Base-by-base conservation (phyloP, 2,797 vertebrate genomes). In the Enteromius unitaeniatus region DNA sequence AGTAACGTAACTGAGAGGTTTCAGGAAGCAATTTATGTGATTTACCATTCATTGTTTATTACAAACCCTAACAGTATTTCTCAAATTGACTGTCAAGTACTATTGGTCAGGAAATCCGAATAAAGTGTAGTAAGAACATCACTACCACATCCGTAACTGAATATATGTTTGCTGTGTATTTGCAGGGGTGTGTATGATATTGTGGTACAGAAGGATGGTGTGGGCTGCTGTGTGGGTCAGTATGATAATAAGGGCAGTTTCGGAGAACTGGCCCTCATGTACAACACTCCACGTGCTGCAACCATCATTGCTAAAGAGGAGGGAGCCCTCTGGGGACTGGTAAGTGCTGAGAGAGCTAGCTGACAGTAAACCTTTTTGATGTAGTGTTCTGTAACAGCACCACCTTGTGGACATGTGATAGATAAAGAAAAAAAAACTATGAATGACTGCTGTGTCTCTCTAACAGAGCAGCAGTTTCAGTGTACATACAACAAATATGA, bases 221-320 rank as follows among this genome's bases (percentile, higher is more conserved):
- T 94, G 60, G 95, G 93, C 60, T 93, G 90, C 81, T 97, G 95
- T 40, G 97, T 99, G 87, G 98, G 97, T 88, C 95, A 96, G 83
- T 99, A 99, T 76, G 89, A 98, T 91, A 97, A 99, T 90, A 98
- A 93, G 17, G 98, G 98, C 92, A 99, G 98, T 94, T 99, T 99
- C 82, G 97, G 98, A 89, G 98, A 99, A 81, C 95, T 99, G 84
- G 98, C 98, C 5, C 93, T 99, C 93, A 99, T 99, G 98, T 99
- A 99, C 94, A 99, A 99, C 93, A 99, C 98, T 86, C 97, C 98
- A 19, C 95, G 98, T 77, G 97, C 98, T 79, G 98, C 98, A 73
- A 99, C 98, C 88, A 99, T 99, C 87, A 45, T 97, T 51, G 97
- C 98, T 90, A 98, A 95, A 85, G 93, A 96, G 85, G 96, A 97